A percentile compares a stretch with the other conserved stretches of the same genome.
These are phyloP conservation scores for Protonemura montana DNA, from an alignment of 2,888 invertebrate genomes.

Conservation along the genomic window DNA sequence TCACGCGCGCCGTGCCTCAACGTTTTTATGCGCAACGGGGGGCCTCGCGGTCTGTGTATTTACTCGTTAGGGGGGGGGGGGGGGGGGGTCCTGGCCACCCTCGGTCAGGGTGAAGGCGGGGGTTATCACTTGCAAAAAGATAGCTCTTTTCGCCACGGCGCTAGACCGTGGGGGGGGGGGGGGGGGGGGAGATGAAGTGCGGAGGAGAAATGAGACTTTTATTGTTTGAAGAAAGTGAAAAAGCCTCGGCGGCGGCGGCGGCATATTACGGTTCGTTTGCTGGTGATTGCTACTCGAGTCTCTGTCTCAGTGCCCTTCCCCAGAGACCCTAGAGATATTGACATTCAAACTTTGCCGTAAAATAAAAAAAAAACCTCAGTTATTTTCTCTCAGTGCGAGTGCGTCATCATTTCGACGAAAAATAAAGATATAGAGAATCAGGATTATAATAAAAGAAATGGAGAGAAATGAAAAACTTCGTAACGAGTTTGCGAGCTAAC, in stretches of 20 bases:
- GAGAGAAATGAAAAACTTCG: too few species aligned
- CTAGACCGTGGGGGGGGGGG: background rate
- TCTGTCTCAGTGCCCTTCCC: background rate
- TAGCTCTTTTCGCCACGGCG: background rate
- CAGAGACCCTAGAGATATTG: background rate
- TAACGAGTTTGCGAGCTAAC: too few species aligned
- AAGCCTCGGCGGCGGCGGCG: background rate
- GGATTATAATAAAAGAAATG: too few species aligned
- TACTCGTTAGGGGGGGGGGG: background rate
- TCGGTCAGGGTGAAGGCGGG: background rate
- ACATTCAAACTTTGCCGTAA: background rate
- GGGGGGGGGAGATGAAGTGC: background rate
- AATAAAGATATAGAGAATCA: too few species aligned
- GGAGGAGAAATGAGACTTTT: background rate
- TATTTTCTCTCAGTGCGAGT: too few species aligned
- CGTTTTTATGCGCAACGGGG: background rate
- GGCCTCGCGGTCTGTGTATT: background rate
- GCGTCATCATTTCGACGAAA: too few species aligned
- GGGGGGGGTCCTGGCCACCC: background rate
- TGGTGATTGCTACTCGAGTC: background rate
- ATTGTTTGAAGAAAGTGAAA: slow-evolving; percentile 12
- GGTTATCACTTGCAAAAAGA: background rate
- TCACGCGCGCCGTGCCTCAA: background rate
- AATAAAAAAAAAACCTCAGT: too few species aligned
- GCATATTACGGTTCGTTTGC: too few species aligned